A percentile compares a stretch with the other conserved stretches of the same genome.
phyloP scores from a whole-genome alignment of 2,797 vertebrate species.

The Eremophila alpestris region DNA sequence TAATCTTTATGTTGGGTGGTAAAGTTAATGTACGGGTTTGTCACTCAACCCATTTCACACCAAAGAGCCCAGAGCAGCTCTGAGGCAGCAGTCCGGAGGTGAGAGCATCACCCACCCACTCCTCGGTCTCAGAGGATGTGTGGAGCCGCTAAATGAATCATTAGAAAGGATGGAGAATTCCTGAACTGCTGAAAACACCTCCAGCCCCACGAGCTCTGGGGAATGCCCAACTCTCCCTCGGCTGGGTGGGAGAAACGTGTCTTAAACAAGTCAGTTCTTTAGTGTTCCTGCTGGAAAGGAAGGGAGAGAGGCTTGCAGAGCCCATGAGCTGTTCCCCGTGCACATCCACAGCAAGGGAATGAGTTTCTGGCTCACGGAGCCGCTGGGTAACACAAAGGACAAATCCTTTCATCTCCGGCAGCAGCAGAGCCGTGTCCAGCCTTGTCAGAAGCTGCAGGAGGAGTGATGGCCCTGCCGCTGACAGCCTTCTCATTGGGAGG shows the following conservation, averaged over 20 bases:
- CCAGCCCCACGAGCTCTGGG: neutral
- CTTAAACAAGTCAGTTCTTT: neutral
- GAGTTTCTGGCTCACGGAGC: conserved; percentile 42
- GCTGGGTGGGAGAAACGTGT: neutral
- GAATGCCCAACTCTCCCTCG: neutral
- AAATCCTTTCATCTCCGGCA: conserved; percentile 31
- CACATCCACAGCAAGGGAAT: conserved; percentile 26
- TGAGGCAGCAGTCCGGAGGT: neutral
- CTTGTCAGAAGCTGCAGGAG: conserved; percentile 61
- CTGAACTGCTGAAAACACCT: neutral
- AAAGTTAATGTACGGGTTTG: conserved; percentile 59
- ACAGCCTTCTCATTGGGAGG: conserved; percentile 73
- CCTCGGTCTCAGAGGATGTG: neutral
- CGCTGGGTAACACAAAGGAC: conserved; percentile 8
- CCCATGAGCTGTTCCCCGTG: conserved; percentile 16
- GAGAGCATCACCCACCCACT: neutral
- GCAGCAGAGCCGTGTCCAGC: neutral
- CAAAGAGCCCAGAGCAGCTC: neutral
- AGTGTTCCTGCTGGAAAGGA: neutral
- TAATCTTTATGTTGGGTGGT: conserved; percentile 58
- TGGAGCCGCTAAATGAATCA: neutral
- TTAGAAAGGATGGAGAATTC: neutral
- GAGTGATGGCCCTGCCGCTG: conserved; percentile 65
- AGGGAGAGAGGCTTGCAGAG: neutral
- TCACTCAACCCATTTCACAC: conserved; percentile 45